Conservation (phyloP, 2,113 vertebrate species). For the Sciurus niger region DNA sequence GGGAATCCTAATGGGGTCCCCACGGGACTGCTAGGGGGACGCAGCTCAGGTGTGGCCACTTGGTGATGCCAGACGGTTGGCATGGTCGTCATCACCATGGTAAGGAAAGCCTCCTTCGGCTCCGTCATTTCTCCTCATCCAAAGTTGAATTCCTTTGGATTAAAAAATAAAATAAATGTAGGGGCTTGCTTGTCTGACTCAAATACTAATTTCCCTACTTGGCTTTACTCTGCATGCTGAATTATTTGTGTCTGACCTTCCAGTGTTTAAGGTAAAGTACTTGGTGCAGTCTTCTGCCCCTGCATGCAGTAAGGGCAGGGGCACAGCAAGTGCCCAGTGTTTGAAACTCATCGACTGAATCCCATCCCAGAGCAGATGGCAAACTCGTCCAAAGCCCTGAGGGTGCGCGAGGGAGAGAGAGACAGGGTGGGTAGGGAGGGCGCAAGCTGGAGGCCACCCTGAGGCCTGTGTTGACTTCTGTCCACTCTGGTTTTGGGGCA, state of each 20-base stretch:
- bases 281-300: constrained; percentile 43
- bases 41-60: fast-evolving
- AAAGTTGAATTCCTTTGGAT: constrained; percentile 58
- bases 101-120: background rate
- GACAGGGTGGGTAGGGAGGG: background rate
- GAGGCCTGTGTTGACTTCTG: background rate
- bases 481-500: background rate
- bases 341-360: constrained; percentile 58
- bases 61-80: background rate
- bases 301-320: constrained; percentile 36
- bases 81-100: fast-evolving
- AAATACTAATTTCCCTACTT: constrained; percentile 57
- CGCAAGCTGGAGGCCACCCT: background rate
- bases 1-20: background rate
- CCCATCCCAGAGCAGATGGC: constrained; percentile 19
- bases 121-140: constrained; percentile 1
- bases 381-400: background rate
- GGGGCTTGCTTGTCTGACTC: constrained; percentile 1
- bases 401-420: too few relatives aligned
- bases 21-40: background rate
- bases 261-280: constrained; percentile 72
- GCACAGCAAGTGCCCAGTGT: background rate
- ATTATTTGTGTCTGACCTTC: constrained; percentile 71
- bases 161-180: constrained; percentile 61
- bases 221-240: constrained; percentile 62